Conservation (phyloP, 2,888 invertebrate species). For the Pyralis farinalis region DNA sequence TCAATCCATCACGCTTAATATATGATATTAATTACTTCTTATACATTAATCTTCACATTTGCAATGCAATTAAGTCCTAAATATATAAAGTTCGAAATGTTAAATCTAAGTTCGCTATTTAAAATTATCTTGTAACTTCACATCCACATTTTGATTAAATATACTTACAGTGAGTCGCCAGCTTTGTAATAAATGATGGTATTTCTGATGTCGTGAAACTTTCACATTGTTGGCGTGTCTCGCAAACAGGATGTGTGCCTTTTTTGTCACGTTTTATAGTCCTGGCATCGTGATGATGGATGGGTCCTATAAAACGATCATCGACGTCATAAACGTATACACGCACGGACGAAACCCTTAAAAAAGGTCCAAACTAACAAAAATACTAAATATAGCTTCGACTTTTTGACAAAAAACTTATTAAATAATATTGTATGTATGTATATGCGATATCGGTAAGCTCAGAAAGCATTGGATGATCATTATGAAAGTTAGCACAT, state of each 20-base stretch:
- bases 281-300: constrained; percentile 1
- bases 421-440: too few species aligned
- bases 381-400: too few species aligned
- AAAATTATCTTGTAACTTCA: too few species aligned
- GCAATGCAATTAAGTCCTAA: too few species aligned
- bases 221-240: not conserved
- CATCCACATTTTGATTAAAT: not conserved
- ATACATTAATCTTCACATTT: too few species aligned
- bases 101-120: too few species aligned
- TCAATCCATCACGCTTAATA: too few species aligned
- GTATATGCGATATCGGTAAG: too few species aligned
- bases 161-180: not conserved
- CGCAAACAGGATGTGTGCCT: not conserved
- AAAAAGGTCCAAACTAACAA: not conserved
- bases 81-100: too few species aligned
- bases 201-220: not conserved
- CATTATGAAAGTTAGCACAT: too few species aligned
- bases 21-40: too few species aligned
- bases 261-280: constrained; percentile 9
- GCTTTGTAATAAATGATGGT: not conserved
- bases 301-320: constrained; percentile 8
- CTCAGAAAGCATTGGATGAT: too few species aligned
- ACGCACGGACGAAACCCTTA: not conserved
- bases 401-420: not conserved
- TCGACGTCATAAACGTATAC: not conserved